phyloP scores from a whole-genome alignment of 2,888 invertebrate genomes.

The Leptura quadrifasciata region DNA sequence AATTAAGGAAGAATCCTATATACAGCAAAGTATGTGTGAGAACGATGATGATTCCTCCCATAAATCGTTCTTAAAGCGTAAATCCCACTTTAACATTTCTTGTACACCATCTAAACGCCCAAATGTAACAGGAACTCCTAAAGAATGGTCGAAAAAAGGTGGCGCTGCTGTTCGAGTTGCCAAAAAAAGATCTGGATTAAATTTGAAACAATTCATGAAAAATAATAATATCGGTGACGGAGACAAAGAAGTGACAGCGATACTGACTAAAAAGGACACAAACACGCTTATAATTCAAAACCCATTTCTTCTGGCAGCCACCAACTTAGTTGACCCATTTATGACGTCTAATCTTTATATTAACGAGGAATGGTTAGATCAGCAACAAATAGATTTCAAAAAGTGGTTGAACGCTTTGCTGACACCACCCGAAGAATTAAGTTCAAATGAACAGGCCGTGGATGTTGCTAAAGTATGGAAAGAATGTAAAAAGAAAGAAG shows the following conservation, averaged over 20 bases:
- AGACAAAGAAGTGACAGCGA: slow-evolving; percentile 27
- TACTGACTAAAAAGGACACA: slow-evolving; percentile 50
- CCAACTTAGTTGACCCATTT: slow-evolving; percentile 65
- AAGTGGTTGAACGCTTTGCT: slow-evolving; percentile 88
- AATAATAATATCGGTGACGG: slow-evolving; percentile 4
- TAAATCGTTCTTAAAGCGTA: slow-evolving; percentile 54
- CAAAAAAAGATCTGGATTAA: slow-evolving; percentile 59
- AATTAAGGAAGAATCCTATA: slow-evolving; percentile 74
- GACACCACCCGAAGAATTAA: slow-evolving; percentile 84
- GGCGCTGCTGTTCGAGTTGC: slow-evolving; percentile 52
- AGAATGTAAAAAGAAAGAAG: slow-evolving; percentile 81
- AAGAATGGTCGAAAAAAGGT: slow-evolving; percentile 60
- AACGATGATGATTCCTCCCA: slow-evolving; percentile 1
- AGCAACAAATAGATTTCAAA: slow-evolving; percentile 83
- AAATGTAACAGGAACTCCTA: slow-evolving; percentile 44
- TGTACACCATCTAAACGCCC: slow-evolving; percentile 59
- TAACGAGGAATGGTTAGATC: slow-evolving; percentile 81
- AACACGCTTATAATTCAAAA: slow-evolving; percentile 59
- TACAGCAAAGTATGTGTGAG: slow-evolving; percentile 55
- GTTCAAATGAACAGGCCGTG: slow-evolving; percentile 78
- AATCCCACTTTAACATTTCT: slow-evolving; percentile 53
- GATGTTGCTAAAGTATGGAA: slow-evolving; percentile 86
- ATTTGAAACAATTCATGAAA: slow-evolving; percentile 49
- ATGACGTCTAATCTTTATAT: slow-evolving; percentile 79
- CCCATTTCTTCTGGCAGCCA: slow-evolving; percentile 64